Base-by-base conservation (phyloP, 2,888 invertebrate genomes). In the Pseudococcus longispinus region DNA sequence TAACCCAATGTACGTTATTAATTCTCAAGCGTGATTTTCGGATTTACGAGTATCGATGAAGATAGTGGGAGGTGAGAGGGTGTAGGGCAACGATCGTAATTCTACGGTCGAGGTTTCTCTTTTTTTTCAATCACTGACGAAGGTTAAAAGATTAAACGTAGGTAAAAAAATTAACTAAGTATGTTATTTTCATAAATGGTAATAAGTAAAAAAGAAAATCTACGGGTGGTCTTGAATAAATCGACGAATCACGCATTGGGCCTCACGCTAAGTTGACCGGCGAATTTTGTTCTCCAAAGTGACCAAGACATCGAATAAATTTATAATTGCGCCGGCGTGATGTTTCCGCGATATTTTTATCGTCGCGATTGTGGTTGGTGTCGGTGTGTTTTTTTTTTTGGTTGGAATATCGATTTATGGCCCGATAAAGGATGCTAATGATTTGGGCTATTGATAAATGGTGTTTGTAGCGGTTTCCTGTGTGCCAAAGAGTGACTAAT, bases 211-310 rank as follows among this genome's bases (percentile, higher is more conserved):
- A 37, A 42, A 42, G 77, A 20, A 80, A 80, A 80, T 80, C 77
- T 80, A 80, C 77, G 77, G 77, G 77, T 80, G 77, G 77, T 80
- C 77, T 80, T 23, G 77, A 42, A 80, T 80, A 80, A 80, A 80
- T 80, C 77, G 77, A 42, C 77, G 77, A 80, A 80, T 80, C 77
- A 42, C 77, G 77, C 42, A 80, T 80, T 80, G 20, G 42, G 42
- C 77, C n/a, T 42, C 77, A 80, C 77, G 77, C 77, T 42, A 80
- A 20, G 37, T 42, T 80, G 77, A 80, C 37, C 77, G 20, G 77
- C 42, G 37, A 80, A 80, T 42, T 80, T 80, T 42, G 20, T 37
- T 15, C 29, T 70, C 55, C 55, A 55, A 80, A 80, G 77, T 80
- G 70, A 70, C 70, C 70, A 29, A 70, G 29, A 70, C 70, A 20